These are phyloP conservation scores for Gyps fulvus DNA, from an alignment of 2,113 vertebrate genomes.

Conservation along the genomic window DNA sequence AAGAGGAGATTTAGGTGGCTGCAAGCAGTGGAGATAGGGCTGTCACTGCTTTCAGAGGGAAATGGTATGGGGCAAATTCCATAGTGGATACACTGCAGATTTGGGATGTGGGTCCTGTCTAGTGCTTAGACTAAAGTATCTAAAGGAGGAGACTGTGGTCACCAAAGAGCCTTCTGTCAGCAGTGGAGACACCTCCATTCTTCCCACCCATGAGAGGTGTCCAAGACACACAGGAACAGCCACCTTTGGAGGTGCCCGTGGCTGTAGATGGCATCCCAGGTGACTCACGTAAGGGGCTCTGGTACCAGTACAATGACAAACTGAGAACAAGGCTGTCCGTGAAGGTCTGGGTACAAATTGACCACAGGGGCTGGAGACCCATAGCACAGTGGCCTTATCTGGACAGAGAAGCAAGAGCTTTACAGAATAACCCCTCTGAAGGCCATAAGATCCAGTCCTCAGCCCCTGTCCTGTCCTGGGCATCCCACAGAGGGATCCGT, in stretches of 20 bases:
- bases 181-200: background rate
- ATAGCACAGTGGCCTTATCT: background rate
- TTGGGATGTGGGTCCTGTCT: background rate
- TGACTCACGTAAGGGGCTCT: background rate
- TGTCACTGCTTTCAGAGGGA: background rate
- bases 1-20: background rate
- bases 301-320: background rate
- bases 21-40: too few species aligned
- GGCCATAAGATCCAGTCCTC: background rate
- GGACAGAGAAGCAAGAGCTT: background rate
- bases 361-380: background rate
- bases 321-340: background rate
- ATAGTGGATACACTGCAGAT: background rate
- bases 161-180: background rate
- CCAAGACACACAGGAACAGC: background rate
- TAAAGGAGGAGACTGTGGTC: background rate
- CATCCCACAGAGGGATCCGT: background rate
- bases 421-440: background rate
- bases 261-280: background rate
- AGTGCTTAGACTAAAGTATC: background rate
- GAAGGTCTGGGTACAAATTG: background rate
- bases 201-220: accelerated
- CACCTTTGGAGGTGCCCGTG: background rate
- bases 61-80: background rate
- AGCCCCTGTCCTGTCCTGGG: background rate